Percentiles rank a stretch among this genome's conserved stretches.
These are phyloP conservation scores for Watsonalla binaria DNA, from an alignment of 2,888 invertebrate species.

Conservation along the genomic window DNA sequence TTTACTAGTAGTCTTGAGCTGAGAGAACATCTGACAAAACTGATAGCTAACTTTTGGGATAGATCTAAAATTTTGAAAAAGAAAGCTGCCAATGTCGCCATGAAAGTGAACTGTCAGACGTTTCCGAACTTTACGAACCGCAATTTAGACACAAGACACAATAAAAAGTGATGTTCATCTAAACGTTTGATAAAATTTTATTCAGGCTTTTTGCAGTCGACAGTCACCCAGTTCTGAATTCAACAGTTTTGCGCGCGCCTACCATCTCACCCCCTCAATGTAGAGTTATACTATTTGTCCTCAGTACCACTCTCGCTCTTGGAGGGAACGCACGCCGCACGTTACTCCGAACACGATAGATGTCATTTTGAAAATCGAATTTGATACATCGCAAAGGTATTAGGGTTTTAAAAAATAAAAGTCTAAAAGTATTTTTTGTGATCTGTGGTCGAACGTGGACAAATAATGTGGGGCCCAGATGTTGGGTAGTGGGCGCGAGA, in stretches of 20 bases:
- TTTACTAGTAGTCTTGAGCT: too few relatives aligned
- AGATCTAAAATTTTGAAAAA: too few relatives aligned
- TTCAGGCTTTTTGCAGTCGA: conserved; percentile 36
- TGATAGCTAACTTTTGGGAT: too few relatives aligned
- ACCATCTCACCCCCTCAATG: conserved; percentile 25
- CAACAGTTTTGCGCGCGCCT: conserved; percentile 75
- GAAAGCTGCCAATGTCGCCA: too few relatives aligned
- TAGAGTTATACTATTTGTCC: conserved; percentile 5
- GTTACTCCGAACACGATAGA: conserved; percentile 15
- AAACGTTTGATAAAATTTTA: conserved; percentile 10
- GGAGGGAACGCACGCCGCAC: conserved; percentile 39
- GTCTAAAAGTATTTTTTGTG: conserved; percentile 24
- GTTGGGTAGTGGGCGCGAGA: conserved; percentile 45
- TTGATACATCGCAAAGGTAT: conserved; percentile 8
- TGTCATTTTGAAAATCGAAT: conserved; percentile 28
- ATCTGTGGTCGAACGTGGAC: conserved; percentile 29
- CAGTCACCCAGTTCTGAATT: conserved; percentile 38
- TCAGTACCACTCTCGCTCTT: conserved; percentile 37
- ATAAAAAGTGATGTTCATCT: conserved; percentile 17
- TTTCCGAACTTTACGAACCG: not conserved
- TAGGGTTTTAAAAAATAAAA: conserved; percentile 13
- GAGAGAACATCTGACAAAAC: too few relatives aligned
- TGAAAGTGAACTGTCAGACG: too few relatives aligned
- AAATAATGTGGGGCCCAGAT: conserved; percentile 56
- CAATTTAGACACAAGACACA: not conserved